Base-by-base conservation (phyloP, 2,888 invertebrate species). In the Dione juno region DNA sequence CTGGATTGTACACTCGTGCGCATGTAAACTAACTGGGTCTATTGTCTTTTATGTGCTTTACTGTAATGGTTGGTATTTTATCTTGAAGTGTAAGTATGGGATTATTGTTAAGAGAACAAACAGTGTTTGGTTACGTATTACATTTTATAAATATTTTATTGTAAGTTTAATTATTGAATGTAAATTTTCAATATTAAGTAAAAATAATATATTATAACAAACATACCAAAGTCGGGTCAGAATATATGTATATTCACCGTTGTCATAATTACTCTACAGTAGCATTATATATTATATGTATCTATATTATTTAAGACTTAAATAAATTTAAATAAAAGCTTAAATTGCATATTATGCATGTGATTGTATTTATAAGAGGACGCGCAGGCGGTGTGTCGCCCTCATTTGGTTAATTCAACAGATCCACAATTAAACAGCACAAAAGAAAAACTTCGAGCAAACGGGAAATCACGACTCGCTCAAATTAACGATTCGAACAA, bases 361-460 rank as follows among this genome's bases (percentile, higher is more conserved):
- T 48, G 52, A 73, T 64, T 76, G 68, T 75, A 75, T 71, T 67
- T 66, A 45, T 21, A 71, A 73, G 72, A 77, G 75, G 76, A 77
- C 37, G 67, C 63, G 53, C 45, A 78, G 73, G 67, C 70, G 54
- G 73, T 73, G 79, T 84, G 84, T 83, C 83, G 85, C 81, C 85
- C 88, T 91, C 90, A 90, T 92, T 92, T 91, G 90, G 88, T 89
- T 90, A 90, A 92, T 91, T 87, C 90, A 80, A 82, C 79, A 81
- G 85, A 80, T 82, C 84, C 86, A 84, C 90, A 92, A 91, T 92
- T 91, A 92, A 89, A 88, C 86, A 82, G 78, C 77, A 88, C 86
- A 90, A 90, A 88, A 88, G 87, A 83, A 89, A 79, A 83, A 87
- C 82, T 88, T 79, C 69, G 76, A 74, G 74, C 74, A 82, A 80